phyloP scores from a whole-genome alignment of 2,797 vertebrate genomes.

The Pangasius mekongensis region DNA sequence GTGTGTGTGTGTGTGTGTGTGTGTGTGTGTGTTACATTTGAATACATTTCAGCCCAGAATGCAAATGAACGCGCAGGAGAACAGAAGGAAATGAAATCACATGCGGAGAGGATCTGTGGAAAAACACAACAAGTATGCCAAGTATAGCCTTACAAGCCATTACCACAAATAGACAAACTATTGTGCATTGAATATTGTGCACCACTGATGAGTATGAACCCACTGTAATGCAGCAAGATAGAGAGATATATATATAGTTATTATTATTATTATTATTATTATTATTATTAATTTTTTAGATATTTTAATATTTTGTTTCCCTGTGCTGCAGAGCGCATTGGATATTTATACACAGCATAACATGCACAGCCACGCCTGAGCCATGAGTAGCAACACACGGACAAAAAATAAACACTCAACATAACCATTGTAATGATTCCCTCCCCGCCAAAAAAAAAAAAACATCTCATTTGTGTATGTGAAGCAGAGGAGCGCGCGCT shows the following conservation, averaged over 20 bases:
- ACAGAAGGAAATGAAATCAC: slow-evolving; percentile 10
- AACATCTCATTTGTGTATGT: not conserved
- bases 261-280: not conserved
- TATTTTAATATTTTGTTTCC: not conserved
- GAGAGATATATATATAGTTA: not conserved
- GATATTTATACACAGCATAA: not conserved
- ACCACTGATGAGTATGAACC: not conserved
- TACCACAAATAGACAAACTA: slow-evolving; percentile 9
- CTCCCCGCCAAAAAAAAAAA: not conserved
- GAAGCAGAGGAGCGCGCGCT: slow-evolving; percentile 57
- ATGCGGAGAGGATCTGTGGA: slow-evolving; percentile 26
- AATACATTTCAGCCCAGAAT: not conserved
- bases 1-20: not conserved
- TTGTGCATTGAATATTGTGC: slow-evolving; percentile 23
- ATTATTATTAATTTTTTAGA: no score
- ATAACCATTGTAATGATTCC: not conserved
- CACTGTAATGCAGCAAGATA: not conserved
- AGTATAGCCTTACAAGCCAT: slow-evolving; percentile 1
- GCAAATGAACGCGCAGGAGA: slow-evolving; percentile 9
- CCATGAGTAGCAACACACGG: not conserved
- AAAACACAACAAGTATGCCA: slow-evolving; percentile 39
- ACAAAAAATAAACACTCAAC: not conserved
- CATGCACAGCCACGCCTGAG: slow-evolving; percentile 11
- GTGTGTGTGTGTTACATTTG: not conserved
- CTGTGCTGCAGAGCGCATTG: not conserved